Base-by-base conservation (phyloP, 2,888 invertebrate genomes). In the Orthosia gracilis region DNA sequence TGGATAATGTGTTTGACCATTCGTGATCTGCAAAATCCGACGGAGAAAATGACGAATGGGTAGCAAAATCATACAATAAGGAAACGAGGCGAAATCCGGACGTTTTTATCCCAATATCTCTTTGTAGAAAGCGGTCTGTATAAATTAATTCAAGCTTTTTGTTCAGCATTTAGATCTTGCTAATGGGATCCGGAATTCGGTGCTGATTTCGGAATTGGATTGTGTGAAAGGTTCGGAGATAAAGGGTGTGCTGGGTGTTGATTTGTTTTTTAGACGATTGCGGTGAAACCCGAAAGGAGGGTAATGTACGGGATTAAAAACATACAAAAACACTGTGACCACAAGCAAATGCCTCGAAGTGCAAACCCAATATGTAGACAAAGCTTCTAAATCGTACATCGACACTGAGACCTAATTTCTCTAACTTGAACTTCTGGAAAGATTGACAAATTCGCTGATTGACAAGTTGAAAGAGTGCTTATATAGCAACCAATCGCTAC, bases 61-160 rank as follows among this genome's bases (percentile, higher is more conserved):
- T 87, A 85, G 88, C 87, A 88, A 88, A 91, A 91, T 91, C 90
- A 89, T 86, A 92, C 92, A 92, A 93, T 92, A 92, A 92, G 91
- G 92, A 92, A 92, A 90, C 88, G 90, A 87, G 78, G 87, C 86
- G 77, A 84, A 75, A 76, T 89, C 87, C 83, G 81, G 73, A 80
- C 73, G 67, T 73, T 80, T 80, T 80, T 80, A 80, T 80, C 78
- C 79, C 55, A 66, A 83, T 83, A 86, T 88, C 83, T 85, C 83
- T 85, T 85, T 84, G 84, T 84, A 68, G 73, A 57, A 79, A 65
- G 76, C 79, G 83, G 85, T 85, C 78, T 75, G 82, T 83, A 80
- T 76, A 82, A 84, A 89, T 84, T 88, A 88, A 89, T 89, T 87
- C 84, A 80, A 7, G 82, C 78, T 83, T 85, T 86, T 85, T 85